Evolutionary conservation across 2,888 invertebrate species (phyloP).

Genomic region (Candidula unifasciata): DNA sequence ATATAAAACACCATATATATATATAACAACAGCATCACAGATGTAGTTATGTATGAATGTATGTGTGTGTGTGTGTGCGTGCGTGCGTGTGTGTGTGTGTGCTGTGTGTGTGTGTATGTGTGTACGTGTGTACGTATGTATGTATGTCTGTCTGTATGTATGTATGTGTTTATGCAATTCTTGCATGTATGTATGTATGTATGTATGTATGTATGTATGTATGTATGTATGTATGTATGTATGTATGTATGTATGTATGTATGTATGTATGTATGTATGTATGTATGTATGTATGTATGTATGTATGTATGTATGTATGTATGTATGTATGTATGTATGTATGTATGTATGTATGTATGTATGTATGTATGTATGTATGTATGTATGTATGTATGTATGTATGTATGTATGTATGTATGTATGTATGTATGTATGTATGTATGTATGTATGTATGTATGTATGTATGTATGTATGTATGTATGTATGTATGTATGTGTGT

Average conservation of each 20-base stretch:
- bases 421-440: too few relatives aligned
- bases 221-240: constrained; percentile 26
- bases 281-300: constrained; percentile 16
- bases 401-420: too few relatives aligned
- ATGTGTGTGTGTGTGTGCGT: neutral
- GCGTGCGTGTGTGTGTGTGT: neutral
- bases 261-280: constrained; percentile 27
- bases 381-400: too few relatives aligned
- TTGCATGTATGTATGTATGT: constrained; percentile 12
- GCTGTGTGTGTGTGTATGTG: neutral
- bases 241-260: constrained; percentile 30
- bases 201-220: constrained; percentile 32
- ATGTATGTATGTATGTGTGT: too few relatives aligned
- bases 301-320: constrained; percentile 31
- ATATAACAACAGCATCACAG: too few relatives aligned
- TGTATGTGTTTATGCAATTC: neutral
- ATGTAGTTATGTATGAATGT: neutral
- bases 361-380: too few relatives aligned
- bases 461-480: too few relatives aligned
- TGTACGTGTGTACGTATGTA: neutral
- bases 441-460: too few relatives aligned
- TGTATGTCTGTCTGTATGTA: too few relatives aligned
- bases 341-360: too few relatives aligned
- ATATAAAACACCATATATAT: too few relatives aligned
- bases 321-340: constrained; percentile 9